Evolutionary conservation across 2,113 vertebrate genomes (phyloP).

Genomic region (Symphodus melops): DNA sequence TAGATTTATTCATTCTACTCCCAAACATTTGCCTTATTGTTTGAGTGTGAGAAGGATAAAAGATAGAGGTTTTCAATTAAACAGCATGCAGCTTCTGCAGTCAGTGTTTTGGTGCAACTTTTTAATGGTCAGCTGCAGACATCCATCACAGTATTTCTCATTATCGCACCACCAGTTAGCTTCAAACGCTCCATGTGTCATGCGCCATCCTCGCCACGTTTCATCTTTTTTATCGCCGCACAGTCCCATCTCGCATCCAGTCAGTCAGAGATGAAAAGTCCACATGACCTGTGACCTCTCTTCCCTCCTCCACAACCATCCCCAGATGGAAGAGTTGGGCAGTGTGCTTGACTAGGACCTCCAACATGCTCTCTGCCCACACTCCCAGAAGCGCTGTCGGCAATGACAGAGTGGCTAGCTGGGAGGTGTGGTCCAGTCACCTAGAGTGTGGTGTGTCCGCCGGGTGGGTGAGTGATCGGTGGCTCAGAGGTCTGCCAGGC

Average conservation of each 20-base stretch:
- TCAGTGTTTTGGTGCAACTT: constrained; percentile 31
- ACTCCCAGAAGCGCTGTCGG: constrained; percentile 46
- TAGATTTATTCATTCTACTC: constrained; percentile 35
- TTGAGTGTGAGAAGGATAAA: constrained; percentile 25
- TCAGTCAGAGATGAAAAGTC: constrained; percentile 26
- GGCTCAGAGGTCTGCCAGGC: constrained; percentile 48
- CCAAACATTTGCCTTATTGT: constrained; percentile 50
- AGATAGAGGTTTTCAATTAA: constrained; percentile 59
- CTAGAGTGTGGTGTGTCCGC: constrained; percentile 16
- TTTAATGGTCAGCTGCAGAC: constrained; percentile 26
- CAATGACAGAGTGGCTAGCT: constrained; percentile 63
- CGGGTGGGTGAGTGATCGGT: constrained; percentile 58
- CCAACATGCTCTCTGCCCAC: constrained; percentile 34
- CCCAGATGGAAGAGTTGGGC: constrained; percentile 53
- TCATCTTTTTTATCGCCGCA: constrained; percentile 4
- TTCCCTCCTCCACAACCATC: not conserved
- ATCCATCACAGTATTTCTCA: constrained; percentile 22
- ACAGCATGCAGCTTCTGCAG: constrained; percentile 43
- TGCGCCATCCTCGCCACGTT: not conserved
- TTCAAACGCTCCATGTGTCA: not conserved
- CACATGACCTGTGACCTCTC: constrained; percentile 30
- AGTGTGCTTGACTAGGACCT: constrained; percentile 27
- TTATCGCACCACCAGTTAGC: constrained; percentile 5
- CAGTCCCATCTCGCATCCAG: not conserved
- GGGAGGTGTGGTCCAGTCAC: constrained; percentile 49